Evolutionary conservation across 2,888 invertebrate species (phyloP).

Genomic region (Napeogenes inachia): DNA sequence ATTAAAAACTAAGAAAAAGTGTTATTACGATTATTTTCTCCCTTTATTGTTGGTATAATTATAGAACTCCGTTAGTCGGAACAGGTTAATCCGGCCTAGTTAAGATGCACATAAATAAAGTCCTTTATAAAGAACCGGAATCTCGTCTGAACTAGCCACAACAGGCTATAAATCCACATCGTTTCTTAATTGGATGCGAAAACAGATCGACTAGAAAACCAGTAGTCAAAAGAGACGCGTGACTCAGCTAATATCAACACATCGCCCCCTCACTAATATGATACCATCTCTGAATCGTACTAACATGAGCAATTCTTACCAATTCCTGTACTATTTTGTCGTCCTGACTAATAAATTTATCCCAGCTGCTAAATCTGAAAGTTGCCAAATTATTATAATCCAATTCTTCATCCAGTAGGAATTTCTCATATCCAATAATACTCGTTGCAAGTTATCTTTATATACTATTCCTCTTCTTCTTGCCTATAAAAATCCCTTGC

Average conservation of each 20-base stretch:
- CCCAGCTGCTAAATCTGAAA: conserved; percentile 13
- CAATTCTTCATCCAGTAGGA: conserved; percentile 1
- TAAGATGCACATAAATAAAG: conserved; percentile 5
- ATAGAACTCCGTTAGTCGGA: conserved; percentile 5
- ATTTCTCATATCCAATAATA: not conserved
- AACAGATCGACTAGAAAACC: conserved; percentile 10
- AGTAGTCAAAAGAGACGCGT: conserved; percentile 22
- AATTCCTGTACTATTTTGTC: conserved; percentile 24
- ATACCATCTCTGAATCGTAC: conserved; percentile 23
- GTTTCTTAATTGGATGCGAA: conserved; percentile 4
- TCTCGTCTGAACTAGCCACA: conserved; percentile 1
- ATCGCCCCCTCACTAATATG: conserved; percentile 29
- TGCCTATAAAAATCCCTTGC: no score
- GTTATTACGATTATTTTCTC: not conserved
- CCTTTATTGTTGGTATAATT: conserved; percentile 6
- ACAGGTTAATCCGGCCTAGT: conserved; percentile 8
- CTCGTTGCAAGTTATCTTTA: not conserved
- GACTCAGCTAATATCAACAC: conserved; percentile 34
- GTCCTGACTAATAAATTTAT: conserved; percentile 20
- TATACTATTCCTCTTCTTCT: no score
- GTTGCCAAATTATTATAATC: conserved; percentile 13
- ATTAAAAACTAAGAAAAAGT: not conserved
- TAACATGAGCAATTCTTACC: conserved; percentile 28
- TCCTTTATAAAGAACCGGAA: conserved; percentile 6
- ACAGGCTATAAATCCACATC: not conserved